These are phyloP conservation scores for Lycorma delicatula DNA, from an alignment of 1,140 invertebrate genomes.

Conservation along the genomic window DNA sequence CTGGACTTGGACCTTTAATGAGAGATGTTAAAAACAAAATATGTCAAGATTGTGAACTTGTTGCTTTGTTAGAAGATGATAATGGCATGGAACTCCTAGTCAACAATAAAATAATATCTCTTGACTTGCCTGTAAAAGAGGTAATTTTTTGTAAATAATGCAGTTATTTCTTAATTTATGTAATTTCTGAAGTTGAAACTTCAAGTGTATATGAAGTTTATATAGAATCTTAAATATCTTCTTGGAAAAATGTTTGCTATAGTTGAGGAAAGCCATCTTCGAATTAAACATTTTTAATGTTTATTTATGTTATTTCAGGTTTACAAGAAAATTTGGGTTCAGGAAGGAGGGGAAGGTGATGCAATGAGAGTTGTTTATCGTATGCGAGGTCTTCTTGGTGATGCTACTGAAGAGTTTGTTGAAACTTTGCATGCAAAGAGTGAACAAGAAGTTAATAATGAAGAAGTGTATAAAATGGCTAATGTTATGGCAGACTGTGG, in stretches of 20 bases:
- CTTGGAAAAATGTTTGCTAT: no score
- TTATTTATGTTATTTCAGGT: constrained; percentile 34
- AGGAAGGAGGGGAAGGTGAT: constrained; percentile 33
- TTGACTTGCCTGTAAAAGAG: constrained; percentile 92
- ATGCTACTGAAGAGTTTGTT: constrained; percentile 97
- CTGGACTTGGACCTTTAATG: constrained; percentile 93
- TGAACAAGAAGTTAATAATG: constrained; percentile 86
- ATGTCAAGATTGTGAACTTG: constrained; percentile 93
- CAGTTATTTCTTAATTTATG: neutral
- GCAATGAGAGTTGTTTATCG: constrained; percentile 98
- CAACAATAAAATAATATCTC: constrained; percentile 95
- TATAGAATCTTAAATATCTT: no score
- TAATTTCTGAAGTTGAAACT: no score
- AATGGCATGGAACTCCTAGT: constrained; percentile 99
- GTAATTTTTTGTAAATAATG: no score
- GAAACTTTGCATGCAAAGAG: constrained; percentile 81
- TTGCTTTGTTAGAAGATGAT: constrained; percentile 92
- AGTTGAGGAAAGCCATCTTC: no score
- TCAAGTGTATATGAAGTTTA: no score
- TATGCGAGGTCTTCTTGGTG: constrained; percentile 92
- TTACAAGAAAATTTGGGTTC: constrained; percentile 56
- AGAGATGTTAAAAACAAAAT: constrained; percentile 98
- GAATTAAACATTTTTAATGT: no score
- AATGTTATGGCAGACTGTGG: constrained; percentile 74
- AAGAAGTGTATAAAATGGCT: constrained; percentile 79